These are phyloP conservation scores for Sarcophaga variegata DNA, from an alignment of 2,888 invertebrate genomes.

Conservation along the genomic window DNA sequence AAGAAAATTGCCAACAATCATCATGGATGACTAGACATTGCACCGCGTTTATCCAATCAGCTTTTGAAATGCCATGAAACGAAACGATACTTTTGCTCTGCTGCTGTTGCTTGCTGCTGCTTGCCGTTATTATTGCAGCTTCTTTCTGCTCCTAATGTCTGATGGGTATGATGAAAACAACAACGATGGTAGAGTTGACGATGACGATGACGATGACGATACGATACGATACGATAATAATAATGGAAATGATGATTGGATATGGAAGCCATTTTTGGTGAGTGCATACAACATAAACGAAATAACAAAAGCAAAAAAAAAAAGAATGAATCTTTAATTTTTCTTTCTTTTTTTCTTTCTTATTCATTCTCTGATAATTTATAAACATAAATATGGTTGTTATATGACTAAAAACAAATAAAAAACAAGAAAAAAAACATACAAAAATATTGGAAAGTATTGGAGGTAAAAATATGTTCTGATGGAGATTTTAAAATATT, in stretches of 20 bases:
- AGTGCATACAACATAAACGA: slow-evolving; percentile 25
- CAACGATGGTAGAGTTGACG: slow-evolving; percentile 50
- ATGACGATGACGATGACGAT: slow-evolving; percentile 58
- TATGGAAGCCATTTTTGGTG: slow-evolving; percentile 66
- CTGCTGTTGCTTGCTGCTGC: background rate
- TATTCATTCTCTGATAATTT: background rate
- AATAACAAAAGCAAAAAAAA: slow-evolving; percentile 18
- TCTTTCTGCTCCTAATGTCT: slow-evolving; percentile 44
- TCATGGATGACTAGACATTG: slow-evolving; percentile 68
- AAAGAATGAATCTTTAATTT: slow-evolving; percentile 28
- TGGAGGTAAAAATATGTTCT: too few species aligned
- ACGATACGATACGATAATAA: slow-evolving; percentile 57
- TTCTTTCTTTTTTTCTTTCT: slow-evolving; percentile 10
- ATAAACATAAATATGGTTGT: background rate
- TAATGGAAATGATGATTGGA: slow-evolving; percentile 69
- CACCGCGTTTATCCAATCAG: slow-evolving; percentile 70
- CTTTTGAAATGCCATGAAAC: slow-evolving; percentile 65
- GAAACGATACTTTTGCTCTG: slow-evolving; percentile 47
- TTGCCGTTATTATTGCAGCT: slow-evolving; percentile 28
- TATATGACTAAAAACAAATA: background rate
- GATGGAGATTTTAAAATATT: too few species aligned
- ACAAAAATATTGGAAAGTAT: background rate
- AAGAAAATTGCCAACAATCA: slow-evolving; percentile 69
- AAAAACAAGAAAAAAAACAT: background rate
- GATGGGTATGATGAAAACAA: slow-evolving; percentile 31